Evolutionary conservation across 2,888 invertebrate species (phyloP).

Genomic region (Rhynchonema sp.): DNA sequence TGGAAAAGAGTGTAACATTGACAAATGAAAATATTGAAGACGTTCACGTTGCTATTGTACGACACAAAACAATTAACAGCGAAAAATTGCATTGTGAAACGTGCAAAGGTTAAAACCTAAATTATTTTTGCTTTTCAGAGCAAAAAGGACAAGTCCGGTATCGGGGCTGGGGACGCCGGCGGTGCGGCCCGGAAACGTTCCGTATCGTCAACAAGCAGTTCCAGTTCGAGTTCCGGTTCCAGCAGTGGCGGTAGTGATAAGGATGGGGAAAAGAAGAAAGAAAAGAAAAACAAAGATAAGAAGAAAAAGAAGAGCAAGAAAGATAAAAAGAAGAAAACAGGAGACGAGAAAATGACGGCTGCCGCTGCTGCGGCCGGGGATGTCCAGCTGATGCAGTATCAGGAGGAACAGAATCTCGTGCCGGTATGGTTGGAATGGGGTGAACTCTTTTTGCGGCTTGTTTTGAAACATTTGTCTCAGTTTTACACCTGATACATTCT

Average conservation of each 20-base stretch:
- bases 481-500: too few relatives aligned
- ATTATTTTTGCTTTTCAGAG: background rate
- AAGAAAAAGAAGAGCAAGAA: slow-evolving; percentile 27
- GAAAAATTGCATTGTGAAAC: too few relatives aligned
- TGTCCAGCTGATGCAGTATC: background rate
- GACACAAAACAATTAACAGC: background rate
- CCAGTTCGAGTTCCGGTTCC: background rate
- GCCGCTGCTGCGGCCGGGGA: too few relatives aligned
- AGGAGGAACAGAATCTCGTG: background rate
- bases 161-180: background rate
- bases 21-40: too few relatives aligned
- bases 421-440: too few relatives aligned
- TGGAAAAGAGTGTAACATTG: too few relatives aligned
- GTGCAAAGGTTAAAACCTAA: background rate
- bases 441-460: too few relatives aligned
- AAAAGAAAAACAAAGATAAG: slow-evolving; percentile 22
- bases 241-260: background rate
- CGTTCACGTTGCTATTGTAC: background rate
- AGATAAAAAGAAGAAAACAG: slow-evolving; percentile 6
- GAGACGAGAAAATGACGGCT: background rate
- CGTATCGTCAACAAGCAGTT: background rate
- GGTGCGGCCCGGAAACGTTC: background rate
- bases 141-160: background rate
- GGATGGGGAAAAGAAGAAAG: slow-evolving; percentile 7
- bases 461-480: too few relatives aligned